Evolutionary conservation across 2,113 vertebrate species (phyloP), one percentile per base, ranked within the genome.

Genomic region (Bucco capensis): DNA sequence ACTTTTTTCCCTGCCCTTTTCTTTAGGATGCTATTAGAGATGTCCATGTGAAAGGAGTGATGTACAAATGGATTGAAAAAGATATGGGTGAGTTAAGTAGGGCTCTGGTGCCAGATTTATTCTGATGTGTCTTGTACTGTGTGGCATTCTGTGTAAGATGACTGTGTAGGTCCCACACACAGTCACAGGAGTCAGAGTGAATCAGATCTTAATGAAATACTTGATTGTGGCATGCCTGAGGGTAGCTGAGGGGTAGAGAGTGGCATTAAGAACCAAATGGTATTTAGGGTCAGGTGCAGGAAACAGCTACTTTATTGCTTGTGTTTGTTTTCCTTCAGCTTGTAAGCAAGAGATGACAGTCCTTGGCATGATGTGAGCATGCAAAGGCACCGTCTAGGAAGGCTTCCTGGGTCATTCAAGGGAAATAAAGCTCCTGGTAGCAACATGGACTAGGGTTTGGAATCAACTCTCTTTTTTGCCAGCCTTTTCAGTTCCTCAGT

Each of bases 11-110:
- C 54, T 94, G 8, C 49, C 40, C 8, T 30, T 86, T 66, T 79
- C 50, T 94, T 76, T 95, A 98, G 98, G 98, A 98, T 60, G 97
- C 98, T 61, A 98, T 98, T 82, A 97, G 97, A 94, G 98, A 97
- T 17, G 97, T 98, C 47, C 98, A 98, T 6, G 96, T 98, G 86
- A 98, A 98, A 95, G 98, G 98, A 91, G 95, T 98, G 94, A 98
- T 98, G 98, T 98, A 98, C 97, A 96, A 98, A 87, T 98, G 98
- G 98, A 98, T 98, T 66, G 98, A 98, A 92, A 97, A 89, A 69
- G 98, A 98, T 83, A 75, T 98, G 97, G 98, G 98, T 98, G 97
- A 97, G 97, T 96, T 90, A 24, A 86, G 30, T 17, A n/a, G 49
- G 69, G 54, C 46, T 89, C 35, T 90, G 69, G 47, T 64, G 44